Percentiles rank a stretch among this genome's conserved stretches.
Conservation (phyloP, 2,888 invertebrate species). For the Macaria liturata region DNA sequence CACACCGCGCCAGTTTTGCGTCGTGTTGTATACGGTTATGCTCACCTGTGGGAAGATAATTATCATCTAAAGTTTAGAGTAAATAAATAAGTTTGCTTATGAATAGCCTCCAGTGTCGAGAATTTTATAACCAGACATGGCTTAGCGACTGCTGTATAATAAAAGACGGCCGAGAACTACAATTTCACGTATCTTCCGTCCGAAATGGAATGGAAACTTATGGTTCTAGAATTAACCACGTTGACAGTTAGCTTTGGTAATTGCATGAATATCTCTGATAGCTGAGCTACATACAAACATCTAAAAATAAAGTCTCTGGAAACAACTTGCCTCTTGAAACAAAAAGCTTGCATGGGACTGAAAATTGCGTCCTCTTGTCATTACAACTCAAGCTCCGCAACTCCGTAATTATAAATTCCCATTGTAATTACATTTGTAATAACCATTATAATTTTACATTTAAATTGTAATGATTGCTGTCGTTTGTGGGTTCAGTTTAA, state of each 20-base stretch:
- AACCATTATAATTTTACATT: slow-evolving; percentile 16
- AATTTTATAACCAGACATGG: too few relatives aligned
- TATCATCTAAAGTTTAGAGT: neutral
- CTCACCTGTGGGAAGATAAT: slow-evolving; percentile 12
- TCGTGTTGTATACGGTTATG: slow-evolving; percentile 3
- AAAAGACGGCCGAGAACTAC: too few relatives aligned
- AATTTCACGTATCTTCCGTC: too few relatives aligned
- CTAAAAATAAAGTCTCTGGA: too few relatives aligned
- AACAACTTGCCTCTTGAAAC: neutral
- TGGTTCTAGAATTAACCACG: too few relatives aligned
- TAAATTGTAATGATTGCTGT: slow-evolving; percentile 22
- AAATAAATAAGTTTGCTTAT: too few relatives aligned
- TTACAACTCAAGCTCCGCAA: slow-evolving; percentile 18
- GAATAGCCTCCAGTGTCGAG: too few relatives aligned
- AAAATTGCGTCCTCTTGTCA: slow-evolving; percentile 12
- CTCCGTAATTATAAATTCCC: slow-evolving; percentile 26
- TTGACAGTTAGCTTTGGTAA: too few relatives aligned
- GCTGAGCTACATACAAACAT: too few relatives aligned
- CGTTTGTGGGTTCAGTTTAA: slow-evolving; percentile 13
- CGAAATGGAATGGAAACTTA: too few relatives aligned
- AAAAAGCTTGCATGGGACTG: slow-evolving; percentile 18
- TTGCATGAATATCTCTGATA: too few relatives aligned
- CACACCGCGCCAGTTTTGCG: slow-evolving; percentile 6
- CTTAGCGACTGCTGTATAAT: too few relatives aligned
- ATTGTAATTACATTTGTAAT: slow-evolving; percentile 24